phyloP scores from a whole-genome alignment of 35 echinoderm and acorn worm genomes.

The Strongylocentrotus purpuratus region DNA sequence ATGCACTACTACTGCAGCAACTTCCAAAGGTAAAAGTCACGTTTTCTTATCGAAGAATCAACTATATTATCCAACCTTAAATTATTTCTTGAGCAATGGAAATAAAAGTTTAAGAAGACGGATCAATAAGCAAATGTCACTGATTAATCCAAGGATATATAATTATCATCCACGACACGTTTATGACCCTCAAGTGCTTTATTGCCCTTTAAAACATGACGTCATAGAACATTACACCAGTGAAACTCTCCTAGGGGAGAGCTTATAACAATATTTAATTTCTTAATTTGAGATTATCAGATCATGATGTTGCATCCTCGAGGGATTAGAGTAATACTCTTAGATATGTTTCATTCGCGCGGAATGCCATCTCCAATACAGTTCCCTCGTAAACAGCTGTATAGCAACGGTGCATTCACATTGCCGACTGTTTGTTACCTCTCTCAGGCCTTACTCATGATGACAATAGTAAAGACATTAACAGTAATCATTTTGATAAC shows the following conservation, averaged over 20 bases:
- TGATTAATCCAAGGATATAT: neutral
- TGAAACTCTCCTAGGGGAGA: neutral
- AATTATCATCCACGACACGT: neutral
- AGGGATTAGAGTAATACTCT: neutral
- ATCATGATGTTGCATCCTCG: neutral
- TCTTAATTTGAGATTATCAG: neutral
- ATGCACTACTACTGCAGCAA: neutral
- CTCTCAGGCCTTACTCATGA: neutral
- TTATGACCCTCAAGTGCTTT: neutral
- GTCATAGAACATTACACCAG: neutral
- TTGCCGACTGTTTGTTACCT: neutral
- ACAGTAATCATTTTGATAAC: too few relatives aligned
- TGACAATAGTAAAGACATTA: too few relatives aligned
- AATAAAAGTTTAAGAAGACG: neutral
- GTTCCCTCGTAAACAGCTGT: neutral
- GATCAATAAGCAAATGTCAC: neutral
- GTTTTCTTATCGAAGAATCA: neutral
- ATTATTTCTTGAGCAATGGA: neutral
- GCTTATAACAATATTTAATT: slow-evolving; percentile 5
- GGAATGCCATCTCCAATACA: neutral
- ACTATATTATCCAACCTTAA: neutral
- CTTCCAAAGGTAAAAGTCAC: neutral
- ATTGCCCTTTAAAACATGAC: neutral
- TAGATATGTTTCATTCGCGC: neutral
- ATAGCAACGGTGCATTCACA: neutral